Conservation (phyloP, 2,113 vertebrate genomes). For the Pseudorasbora parva region DNA sequence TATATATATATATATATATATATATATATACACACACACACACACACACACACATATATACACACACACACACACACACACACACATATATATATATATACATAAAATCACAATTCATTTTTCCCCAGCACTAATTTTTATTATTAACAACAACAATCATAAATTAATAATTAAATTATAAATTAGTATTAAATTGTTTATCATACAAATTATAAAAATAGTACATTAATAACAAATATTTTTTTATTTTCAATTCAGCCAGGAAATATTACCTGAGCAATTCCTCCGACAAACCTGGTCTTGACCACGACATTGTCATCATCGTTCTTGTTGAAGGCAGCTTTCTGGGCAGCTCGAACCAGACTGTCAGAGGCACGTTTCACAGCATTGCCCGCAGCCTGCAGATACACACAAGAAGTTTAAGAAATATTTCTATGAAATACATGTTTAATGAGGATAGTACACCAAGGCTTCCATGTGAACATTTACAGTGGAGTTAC, state of each 20-base stretch:
- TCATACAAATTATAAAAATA: too few species aligned
- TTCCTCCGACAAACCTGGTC: conserved; percentile 97
- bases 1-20: too few species aligned
- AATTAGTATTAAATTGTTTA: too few species aligned
- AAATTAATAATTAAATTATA: too few species aligned
- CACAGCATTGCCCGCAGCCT: conserved; percentile 96
- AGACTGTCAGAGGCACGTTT: conserved; percentile 97
- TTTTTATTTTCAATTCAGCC: neutral
- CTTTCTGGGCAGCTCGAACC: conserved; percentile 94
- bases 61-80: too few species aligned
- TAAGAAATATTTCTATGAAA: conserved; percentile 2
- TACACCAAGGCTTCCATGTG: neutral
- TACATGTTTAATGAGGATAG: neutral
- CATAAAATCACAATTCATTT: too few species aligned
- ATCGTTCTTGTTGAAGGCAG: conserved; percentile 92
- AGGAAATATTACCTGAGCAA: conserved; percentile 88
- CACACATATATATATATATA: too few species aligned
- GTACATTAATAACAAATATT: neutral
- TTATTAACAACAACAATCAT: too few species aligned
- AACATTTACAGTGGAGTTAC: neutral
- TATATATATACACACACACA: too few species aligned
- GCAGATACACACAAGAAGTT: conserved; percentile 23
- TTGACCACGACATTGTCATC: conserved; percentile 95
- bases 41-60: too few species aligned
- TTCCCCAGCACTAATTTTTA: too few species aligned